These are phyloP conservation scores for Zaprionus nigranus DNA, from an alignment of 1,140 invertebrate genomes.

Conservation along the genomic window DNA sequence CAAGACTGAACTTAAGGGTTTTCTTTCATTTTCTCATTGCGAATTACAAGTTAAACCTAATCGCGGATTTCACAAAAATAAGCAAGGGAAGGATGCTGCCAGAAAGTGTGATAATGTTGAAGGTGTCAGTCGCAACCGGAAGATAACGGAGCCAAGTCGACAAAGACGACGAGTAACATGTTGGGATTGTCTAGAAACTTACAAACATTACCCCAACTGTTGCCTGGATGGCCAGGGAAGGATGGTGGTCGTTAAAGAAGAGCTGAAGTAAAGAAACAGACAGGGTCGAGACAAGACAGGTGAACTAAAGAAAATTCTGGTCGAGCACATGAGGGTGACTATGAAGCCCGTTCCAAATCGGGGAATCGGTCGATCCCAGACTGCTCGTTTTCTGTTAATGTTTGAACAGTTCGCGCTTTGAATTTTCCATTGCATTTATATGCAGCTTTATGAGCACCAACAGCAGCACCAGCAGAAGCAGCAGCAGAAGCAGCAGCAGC, in stretches of 20 bases:
- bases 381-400: slow-evolving; percentile 57
- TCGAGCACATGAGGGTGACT: neutral
- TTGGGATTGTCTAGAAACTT: slow-evolving; percentile 74
- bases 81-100: no score
- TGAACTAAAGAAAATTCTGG: neutral
- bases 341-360: neutral
- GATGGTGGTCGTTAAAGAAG: neutral
- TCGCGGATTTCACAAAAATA: no score
- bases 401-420: slow-evolving; percentile 75
- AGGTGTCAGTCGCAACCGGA: neutral
- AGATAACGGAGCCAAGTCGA: neutral
- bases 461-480: no score
- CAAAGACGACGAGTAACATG: slow-evolving; percentile 53
- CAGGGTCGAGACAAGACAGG: neutral
- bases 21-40: no score
- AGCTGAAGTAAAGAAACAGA: neutral
- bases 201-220: slow-evolving; percentile 67
- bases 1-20: no score
- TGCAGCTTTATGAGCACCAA: slow-evolving; percentile 44
- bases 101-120: neutral
- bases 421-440: slow-evolving; percentile 60
- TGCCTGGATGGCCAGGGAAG: slow-evolving; percentile 30
- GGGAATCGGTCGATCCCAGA: neutral
- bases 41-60: no score
- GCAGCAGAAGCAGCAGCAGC: no score